Evolutionary conservation across 2,797 vertebrate species (phyloP), one percentile per base, ranked within the genome.

Genomic region (Leptatherina wallacei): DNA sequence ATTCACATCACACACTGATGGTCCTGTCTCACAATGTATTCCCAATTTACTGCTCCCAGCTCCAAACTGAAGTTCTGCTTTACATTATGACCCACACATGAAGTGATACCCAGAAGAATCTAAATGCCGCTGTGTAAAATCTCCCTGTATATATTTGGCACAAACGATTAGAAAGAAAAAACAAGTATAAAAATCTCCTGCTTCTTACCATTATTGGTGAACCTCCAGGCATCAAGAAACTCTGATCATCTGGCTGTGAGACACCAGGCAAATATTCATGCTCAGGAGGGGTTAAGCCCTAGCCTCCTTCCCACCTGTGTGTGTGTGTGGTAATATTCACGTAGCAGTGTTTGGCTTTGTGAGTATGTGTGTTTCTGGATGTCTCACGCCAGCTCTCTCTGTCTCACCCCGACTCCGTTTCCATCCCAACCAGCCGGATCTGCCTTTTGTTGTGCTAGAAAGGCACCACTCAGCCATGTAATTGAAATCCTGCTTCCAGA

Each of bases 381-480:
- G 73, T 82, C 61, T 82, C 33, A 35, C 51, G 61, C 62, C 71
- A 65, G 22, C 51, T 61, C 56, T 24, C 57, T 73, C 62, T 62
- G 68, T 74, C 68, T 69, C 88, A 69, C 54, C 69, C 71, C 29
- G 24, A 73, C 73, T 85, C 77, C 4, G 91, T 92, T 91, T 89
- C 92, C 90, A 92, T 91, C 88, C 79, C 94, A 95, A 95, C 94
- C 91, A 91, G 88, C 94, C 77, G 86, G 94, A 95, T 95, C 87
- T 95, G 85, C 73, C 89, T 92, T 92, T 94, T 94, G 93, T 95
- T 81, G 59, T 24, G 22, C 33, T 68, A 92, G 80, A 94, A 93
- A 88, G 76, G 88, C 72, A 71, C 47, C 85, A 62, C 77, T 94
- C 91, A 93, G 80, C 91, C 92, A 84, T 94, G 90, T 90, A 92